Evolutionary conservation across 2,797 vertebrate genomes (phyloP).

Genomic region (Scyliorhinus canicula): DNA sequence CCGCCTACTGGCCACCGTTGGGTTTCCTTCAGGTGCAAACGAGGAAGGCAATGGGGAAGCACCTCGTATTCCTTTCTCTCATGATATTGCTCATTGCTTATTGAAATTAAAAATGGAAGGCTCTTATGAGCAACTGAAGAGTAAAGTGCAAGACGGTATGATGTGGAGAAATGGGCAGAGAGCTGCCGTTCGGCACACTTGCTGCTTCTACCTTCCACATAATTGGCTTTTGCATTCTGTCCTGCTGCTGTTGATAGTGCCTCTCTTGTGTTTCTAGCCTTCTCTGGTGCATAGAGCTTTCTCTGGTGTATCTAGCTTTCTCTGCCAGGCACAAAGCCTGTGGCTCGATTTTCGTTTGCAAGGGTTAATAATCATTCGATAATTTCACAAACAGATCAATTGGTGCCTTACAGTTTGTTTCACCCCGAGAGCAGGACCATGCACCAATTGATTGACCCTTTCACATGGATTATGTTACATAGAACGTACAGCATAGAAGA

Average conservation of each 20-base stretch:
- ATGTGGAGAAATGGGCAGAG: too few relatives aligned
- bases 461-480: neutral
- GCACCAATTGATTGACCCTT: neutral
- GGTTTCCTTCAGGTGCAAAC: too few relatives aligned
- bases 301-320: neutral
- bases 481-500: neutral
- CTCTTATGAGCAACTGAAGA: too few relatives aligned
- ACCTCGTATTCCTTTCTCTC: too few relatives aligned
- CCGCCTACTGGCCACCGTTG: too few relatives aligned
- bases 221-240: neutral
- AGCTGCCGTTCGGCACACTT: too few relatives aligned
- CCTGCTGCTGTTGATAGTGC: neutral
- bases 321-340: neutral
- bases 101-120: too few relatives aligned
- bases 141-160: too few relatives aligned
- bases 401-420: neutral
- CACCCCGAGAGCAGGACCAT: neutral
- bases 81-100: too few relatives aligned
- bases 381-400: neutral
- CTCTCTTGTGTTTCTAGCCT: neutral
- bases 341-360: neutral
- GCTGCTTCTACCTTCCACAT: neutral
- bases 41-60: too few relatives aligned
- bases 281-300: too few relatives aligned
- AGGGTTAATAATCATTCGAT: neutral